These are phyloP conservation scores for Chiropotes sagulatus DNA, from an alignment of 2,797 vertebrate species.

Conservation along the genomic window DNA sequence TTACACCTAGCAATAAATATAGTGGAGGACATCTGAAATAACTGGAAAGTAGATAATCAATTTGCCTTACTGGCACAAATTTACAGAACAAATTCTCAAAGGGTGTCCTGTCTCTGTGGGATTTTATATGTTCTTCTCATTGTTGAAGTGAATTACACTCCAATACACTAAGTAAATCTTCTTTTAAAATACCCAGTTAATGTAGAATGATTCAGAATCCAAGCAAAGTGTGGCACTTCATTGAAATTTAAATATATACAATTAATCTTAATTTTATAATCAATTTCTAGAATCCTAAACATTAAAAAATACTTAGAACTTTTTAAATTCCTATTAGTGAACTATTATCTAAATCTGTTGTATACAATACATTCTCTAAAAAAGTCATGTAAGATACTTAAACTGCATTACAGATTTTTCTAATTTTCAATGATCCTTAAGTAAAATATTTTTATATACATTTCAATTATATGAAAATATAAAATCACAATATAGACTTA, in stretches of 20 bases:
- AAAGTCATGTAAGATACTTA: not conserved
- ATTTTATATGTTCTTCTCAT: not conserved
- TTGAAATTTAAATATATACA: not conserved
- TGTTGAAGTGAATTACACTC: not conserved
- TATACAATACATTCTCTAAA: not conserved
- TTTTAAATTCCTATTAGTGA: not conserved
- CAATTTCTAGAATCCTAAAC: slow-evolving; percentile 31
- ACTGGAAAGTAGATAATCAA: slow-evolving; percentile 15
- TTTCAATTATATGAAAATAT: not conserved
- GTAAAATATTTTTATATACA: slow-evolving; percentile 2
- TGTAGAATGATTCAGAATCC: not conserved
- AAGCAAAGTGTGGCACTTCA: not conserved
- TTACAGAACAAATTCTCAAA: slow-evolving; percentile 34
- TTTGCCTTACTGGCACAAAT: slow-evolving; percentile 2
- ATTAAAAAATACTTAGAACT: not conserved
- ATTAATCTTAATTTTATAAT: not conserved
- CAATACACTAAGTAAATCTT: not conserved
- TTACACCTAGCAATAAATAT: slow-evolving; percentile 30
- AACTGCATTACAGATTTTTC: not conserved
- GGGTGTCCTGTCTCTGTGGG: not conserved
- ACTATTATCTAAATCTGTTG: not conserved
- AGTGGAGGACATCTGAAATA: slow-evolving; percentile 9
- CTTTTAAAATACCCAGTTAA: not conserved
- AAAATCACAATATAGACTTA: not conserved
- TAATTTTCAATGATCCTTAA: not conserved